phyloP scores from a whole-genome alignment of 2,113 vertebrate species.

The Coptodon rendalli region DNA sequence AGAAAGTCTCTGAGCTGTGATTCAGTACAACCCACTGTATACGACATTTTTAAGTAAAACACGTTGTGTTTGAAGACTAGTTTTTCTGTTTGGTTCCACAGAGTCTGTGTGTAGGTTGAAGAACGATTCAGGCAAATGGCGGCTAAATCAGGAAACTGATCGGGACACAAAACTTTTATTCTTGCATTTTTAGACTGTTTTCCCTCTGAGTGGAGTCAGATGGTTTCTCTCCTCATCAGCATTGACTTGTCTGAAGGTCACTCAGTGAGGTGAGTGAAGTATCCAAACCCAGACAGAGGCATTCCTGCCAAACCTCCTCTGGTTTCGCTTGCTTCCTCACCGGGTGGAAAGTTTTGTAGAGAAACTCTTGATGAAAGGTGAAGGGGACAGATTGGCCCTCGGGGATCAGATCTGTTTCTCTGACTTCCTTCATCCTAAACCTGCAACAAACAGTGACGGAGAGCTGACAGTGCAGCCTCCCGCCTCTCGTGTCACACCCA shows the following conservation, averaged over 20 bases:
- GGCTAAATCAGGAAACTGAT: background rate
- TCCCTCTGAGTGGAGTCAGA: background rate
- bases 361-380: constrained; percentile 23
- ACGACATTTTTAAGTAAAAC: background rate
- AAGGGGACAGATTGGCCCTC: constrained; percentile 8
- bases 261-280: background rate
- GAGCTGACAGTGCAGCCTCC: background rate
- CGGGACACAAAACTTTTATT: background rate
- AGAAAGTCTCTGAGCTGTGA: background rate
- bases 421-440: background rate
- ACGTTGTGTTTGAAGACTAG: background rate
- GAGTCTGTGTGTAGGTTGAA: background rate
- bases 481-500: background rate
- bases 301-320: background rate
- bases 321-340: background rate
- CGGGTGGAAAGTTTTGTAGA: background rate
- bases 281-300: background rate
- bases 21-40: background rate
- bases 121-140: background rate
- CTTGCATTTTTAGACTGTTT: background rate
- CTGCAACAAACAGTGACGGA: background rate
- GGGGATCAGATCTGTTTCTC: constrained; percentile 15
- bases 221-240: background rate
- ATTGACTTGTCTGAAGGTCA: background rate
- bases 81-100: background rate